A percentile compares a stretch with the other conserved stretches of the same genome.
Conservation (phyloP, 2,797 vertebrate genomes). For the Crocidura indochinensis region DNA sequence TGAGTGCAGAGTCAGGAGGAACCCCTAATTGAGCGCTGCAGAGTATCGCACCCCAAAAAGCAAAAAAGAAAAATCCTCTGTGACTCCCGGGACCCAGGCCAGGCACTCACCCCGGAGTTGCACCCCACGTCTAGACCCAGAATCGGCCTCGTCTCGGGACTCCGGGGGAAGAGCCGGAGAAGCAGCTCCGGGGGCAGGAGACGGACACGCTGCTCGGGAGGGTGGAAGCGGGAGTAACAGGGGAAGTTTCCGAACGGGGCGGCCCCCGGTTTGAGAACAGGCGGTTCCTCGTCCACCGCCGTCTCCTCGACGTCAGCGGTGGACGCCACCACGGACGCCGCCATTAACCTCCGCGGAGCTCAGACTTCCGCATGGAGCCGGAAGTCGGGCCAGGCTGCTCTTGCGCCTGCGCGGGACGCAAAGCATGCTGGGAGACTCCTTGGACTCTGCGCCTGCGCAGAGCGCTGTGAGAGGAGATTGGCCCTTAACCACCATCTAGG, state of each 20-base stretch:
- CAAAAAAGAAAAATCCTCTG: too few species aligned
- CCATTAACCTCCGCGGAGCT: slow-evolving; percentile 87
- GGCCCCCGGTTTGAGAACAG: slow-evolving; percentile 90
- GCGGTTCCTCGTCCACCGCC: slow-evolving; percentile 40
- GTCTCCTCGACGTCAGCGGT: background rate
- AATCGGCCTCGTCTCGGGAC: slow-evolving; percentile 78
- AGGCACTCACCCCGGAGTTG: slow-evolving; percentile 94
- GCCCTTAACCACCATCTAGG: too few species aligned
- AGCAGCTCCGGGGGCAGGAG: slow-evolving; percentile 92
- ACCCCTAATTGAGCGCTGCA: too few species aligned
- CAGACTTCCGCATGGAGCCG: background rate
- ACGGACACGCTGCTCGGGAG: slow-evolving; percentile 93
- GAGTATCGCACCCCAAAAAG: too few species aligned
- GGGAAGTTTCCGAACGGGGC: slow-evolving; percentile 96
- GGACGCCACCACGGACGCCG: slow-evolving; percentile 52
- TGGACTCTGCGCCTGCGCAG: too few species aligned
- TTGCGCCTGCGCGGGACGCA: background rate
- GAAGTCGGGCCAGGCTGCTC: background rate
- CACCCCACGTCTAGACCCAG: slow-evolving; percentile 96
- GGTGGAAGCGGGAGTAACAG: slow-evolving; percentile 95
- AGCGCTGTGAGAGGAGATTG: too few species aligned
- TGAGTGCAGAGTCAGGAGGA: too few species aligned
- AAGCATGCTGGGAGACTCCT: fast-evolving
- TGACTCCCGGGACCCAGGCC: too few species aligned
- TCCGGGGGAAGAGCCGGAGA: slow-evolving; percentile 85